Evolutionary conservation across 2,888 invertebrate species (phyloP).

Genomic region (Alloscopus bannaensis): DNA sequence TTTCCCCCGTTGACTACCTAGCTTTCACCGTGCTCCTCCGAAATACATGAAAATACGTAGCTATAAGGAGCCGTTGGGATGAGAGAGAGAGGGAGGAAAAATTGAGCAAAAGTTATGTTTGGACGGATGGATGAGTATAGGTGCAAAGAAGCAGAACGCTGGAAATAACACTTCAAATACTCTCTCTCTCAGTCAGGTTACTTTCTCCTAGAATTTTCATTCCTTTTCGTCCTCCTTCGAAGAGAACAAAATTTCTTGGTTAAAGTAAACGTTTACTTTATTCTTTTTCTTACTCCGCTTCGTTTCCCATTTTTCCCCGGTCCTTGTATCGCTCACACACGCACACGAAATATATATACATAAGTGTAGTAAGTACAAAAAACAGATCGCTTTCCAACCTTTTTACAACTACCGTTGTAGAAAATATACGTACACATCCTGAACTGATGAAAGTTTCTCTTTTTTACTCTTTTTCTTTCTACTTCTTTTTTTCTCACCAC

Average conservation of each 20-base stretch:
- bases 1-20: background rate
- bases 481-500: background rate
- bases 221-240: background rate
- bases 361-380: too few relatives aligned
- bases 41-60: background rate
- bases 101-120: conserved; percentile 45
- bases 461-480: background rate
- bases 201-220: conserved; percentile 7
- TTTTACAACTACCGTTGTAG: too few relatives aligned
- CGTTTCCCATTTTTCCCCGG: background rate
- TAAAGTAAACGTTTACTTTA: conserved; percentile 54
- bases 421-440: too few relatives aligned
- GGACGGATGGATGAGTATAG: conserved; percentile 48
- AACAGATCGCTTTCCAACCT: too few relatives aligned
- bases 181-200: conserved; percentile 12
- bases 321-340: conserved; percentile 7
- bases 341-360: background rate
- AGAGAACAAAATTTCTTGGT: conserved; percentile 40
- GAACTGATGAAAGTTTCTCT: too few relatives aligned
- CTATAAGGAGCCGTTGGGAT: background rate
- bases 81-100: background rate
- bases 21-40: background rate
- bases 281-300: conserved; percentile 17
- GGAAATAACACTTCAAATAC: conserved; percentile 39
- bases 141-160: conserved; percentile 51